Base-by-base conservation (phyloP, 1,140 invertebrate species). In the Centruroides vittatus region DNA sequence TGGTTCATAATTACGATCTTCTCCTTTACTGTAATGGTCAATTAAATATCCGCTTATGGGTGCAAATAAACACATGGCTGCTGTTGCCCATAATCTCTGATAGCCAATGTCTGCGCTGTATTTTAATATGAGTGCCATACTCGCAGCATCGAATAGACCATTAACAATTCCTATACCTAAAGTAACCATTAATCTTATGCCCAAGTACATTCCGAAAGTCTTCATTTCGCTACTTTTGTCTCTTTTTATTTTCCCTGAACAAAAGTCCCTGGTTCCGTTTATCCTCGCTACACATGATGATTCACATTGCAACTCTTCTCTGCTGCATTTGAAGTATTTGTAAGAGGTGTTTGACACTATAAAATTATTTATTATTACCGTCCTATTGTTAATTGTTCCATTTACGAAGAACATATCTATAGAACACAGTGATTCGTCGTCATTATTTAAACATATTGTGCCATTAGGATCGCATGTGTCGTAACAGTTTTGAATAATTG, bases 1-100 rank as follows among this genome's bases (percentile, higher is more conserved):
- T 11, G 86, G 86, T 67, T 84, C 84, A 73, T 70, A 81, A 73
- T 64, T 69, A 8, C 41, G 41, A 6, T 41, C 8, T 41, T 8
- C 41, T 6, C 41, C 8, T 41, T 41, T 8, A 35, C 47, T 48
- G 11, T 34, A 13, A 36, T 57, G 35, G 73, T 87, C 85, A 51
- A 89, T 86, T 47, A 88, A 73, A 62, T 81, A 67, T 46, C 86
- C 86, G 3, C 85, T 85, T 3, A 88, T 70, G 3, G 86, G 86
- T 5, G 85, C 84, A n/a, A 84, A 83, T 59, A 88, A 84, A 80
- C 87, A 86, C 9, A 83, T 84, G 0, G 85, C 86, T 53, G 87
- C 79, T 52, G 80, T 84, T 34, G 84, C 85, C 68, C 86, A 88
- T 60, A 88, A 81, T 61, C 84, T 76, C 73, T 89, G 86, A 52